phyloP scores from a whole-genome alignment of 2,113 vertebrate genomes.

The Prolemur simus region DNA sequence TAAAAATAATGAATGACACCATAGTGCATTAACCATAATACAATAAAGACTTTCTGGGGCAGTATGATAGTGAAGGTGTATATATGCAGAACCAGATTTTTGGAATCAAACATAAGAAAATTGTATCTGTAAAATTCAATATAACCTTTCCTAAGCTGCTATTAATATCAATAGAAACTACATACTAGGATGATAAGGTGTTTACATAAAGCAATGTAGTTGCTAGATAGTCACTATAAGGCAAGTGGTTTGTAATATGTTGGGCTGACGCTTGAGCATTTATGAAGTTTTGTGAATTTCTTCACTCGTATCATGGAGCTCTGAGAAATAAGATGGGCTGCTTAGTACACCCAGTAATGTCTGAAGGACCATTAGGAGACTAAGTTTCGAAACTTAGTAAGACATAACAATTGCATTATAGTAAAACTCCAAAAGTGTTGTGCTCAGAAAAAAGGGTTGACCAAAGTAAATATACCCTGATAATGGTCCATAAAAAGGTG shows the following conservation, averaged over 20 bases:
- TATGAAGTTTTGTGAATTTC: background rate
- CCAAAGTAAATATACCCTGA: background rate
- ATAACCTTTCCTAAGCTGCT: background rate
- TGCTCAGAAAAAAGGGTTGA: background rate
- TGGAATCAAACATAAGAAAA: conserved; percentile 26
- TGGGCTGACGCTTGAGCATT: background rate
- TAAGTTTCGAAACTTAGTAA: conserved; percentile 33
- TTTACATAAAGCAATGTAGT: background rate
- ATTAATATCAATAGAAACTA: background rate
- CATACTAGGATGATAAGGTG: background rate
- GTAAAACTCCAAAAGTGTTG: background rate
- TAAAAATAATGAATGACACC: conserved; percentile 26
- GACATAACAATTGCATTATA: background rate
- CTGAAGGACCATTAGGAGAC: background rate
- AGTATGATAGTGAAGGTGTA: background rate
- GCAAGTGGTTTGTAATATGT: background rate
- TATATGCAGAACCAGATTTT: background rate
- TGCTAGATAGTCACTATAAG: background rate
- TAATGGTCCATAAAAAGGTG: background rate
- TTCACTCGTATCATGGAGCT: background rate
- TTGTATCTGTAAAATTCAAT: background rate
- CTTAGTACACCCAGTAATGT: background rate
- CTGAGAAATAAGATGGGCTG: background rate
- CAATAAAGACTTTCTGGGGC: background rate
- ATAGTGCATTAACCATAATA: background rate